phyloP scores from a whole-genome alignment of 2,797 vertebrate genomes.

The Chanos chanos region DNA sequence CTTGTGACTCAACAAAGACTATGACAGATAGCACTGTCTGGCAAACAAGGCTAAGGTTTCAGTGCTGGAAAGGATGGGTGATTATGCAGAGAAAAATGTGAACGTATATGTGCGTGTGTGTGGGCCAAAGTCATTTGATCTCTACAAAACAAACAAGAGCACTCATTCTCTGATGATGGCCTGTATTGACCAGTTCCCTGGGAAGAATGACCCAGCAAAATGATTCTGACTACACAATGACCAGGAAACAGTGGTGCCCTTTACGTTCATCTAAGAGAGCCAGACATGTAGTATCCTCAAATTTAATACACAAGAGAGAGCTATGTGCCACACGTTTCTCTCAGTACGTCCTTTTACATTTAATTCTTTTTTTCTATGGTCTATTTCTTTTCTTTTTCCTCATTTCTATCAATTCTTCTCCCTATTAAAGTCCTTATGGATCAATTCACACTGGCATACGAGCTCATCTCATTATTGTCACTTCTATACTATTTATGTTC shows the following conservation, averaged over 20 bases:
- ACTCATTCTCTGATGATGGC: constrained; percentile 47
- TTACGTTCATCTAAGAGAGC: no score
- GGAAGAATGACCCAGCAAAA: constrained; percentile 39
- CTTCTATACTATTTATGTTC: constrained; percentile 8
- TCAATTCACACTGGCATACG: no score
- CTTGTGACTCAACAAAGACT: constrained; percentile 51
- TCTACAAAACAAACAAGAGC: constrained; percentile 43
- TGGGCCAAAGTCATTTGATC: constrained; percentile 26
- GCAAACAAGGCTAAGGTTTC: constrained; percentile 56
- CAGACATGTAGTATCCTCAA: constrained; percentile 5
- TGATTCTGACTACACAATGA: constrained; percentile 51
- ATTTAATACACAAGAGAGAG: no score
- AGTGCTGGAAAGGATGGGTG: constrained; percentile 51
- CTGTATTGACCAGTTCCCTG: constrained; percentile 48
- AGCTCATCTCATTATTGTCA: constrained; percentile 20
- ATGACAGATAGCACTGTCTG: constrained; percentile 54
- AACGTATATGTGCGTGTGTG: no score
- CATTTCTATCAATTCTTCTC: no score
- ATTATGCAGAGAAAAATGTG: constrained; percentile 49
- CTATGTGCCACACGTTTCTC: no score
- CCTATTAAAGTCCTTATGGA: no score
- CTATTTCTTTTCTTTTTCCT: no score
- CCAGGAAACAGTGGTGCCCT: constrained; percentile 18
- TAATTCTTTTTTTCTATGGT: no score
- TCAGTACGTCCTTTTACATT: no score